Evolutionary conservation across 2,888 invertebrate species (phyloP).

Genomic region (Parascotia fuliginaria): DNA sequence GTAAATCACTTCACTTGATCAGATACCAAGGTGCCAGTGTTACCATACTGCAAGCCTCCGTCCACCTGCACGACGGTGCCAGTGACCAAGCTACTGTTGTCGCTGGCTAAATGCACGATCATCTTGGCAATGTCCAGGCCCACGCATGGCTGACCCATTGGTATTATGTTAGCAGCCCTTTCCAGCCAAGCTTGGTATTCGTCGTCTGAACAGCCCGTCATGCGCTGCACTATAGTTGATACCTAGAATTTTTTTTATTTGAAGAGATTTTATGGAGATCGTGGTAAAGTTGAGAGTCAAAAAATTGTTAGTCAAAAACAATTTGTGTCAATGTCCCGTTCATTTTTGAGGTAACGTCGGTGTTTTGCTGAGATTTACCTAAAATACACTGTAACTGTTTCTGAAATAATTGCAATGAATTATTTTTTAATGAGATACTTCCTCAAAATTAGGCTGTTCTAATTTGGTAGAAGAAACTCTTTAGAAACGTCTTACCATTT

Average conservation of each 20-base stretch:
- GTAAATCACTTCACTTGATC: constrained; percentile 19
- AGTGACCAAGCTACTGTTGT: constrained; percentile 92
- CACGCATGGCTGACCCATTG: constrained; percentile 42
- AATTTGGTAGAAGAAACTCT: too few relatives aligned
- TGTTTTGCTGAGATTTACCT: too few relatives aligned
- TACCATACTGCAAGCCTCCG: constrained; percentile 36
- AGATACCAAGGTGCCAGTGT: background rate
- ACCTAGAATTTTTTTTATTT: constrained; percentile 17
- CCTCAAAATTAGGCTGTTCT: too few relatives aligned
- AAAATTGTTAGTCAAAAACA: too few relatives aligned
- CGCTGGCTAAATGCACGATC: constrained; percentile 93
- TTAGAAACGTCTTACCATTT: too few relatives aligned
- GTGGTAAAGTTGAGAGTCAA: too few relatives aligned
- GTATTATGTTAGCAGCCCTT: constrained; percentile 18
- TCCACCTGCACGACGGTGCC: constrained; percentile 80
- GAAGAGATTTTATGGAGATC: too few relatives aligned
- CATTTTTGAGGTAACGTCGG: too few relatives aligned
- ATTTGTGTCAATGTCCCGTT: too few relatives aligned
- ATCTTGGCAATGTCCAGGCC: constrained; percentile 91
- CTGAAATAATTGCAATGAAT: too few relatives aligned
- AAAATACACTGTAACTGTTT: too few relatives aligned
- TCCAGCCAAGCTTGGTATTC: constrained; percentile 42
- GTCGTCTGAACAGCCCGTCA: constrained; percentile 35
- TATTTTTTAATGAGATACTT: too few relatives aligned
- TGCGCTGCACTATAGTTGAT: constrained; percentile 36